Conservation (phyloP, 2,888 invertebrate genomes). For the Piscicola geometra region DNA sequence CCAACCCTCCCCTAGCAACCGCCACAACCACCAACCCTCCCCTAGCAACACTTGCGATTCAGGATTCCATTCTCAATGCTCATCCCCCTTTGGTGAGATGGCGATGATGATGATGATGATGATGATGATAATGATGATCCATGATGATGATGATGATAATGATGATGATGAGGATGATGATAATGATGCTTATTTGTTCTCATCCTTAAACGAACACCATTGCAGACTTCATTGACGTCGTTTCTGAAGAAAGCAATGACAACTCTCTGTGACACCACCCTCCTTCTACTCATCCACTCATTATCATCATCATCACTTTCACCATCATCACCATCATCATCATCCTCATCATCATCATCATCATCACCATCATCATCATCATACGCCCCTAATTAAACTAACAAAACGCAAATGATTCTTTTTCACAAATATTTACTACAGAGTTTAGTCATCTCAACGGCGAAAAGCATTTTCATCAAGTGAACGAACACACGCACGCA, state of each 20-base stretch:
- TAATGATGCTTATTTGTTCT: not conserved
- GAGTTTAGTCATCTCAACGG: too few species aligned
- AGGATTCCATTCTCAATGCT: too few species aligned
- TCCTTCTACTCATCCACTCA: not conserved
- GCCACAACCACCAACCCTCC: too few species aligned
- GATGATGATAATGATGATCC: conserved; percentile 18
- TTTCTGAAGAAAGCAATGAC: too few species aligned
- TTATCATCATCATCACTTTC: conserved; percentile 7
- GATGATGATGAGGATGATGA: conserved; percentile 15
- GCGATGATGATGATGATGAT: conserved; percentile 37
- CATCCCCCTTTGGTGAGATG: conserved; percentile 23
- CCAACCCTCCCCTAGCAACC: too few species aligned
- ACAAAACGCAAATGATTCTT: not conserved
- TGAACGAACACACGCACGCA: too few species aligned
- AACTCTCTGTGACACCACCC: too few species aligned
- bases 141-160: conserved; percentile 21
- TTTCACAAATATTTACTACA: too few species aligned
- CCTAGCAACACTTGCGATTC: too few species aligned
- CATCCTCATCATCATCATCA: conserved; percentile 29
- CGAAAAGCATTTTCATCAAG: too few species aligned
- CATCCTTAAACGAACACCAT: conserved; percentile 16
- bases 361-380: conserved; percentile 31
- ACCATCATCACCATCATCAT: conserved; percentile 28
- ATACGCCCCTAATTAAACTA: not conserved
- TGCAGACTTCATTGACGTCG: not conserved